Percentiles rank a stretch among this genome's conserved stretches.
phyloP scores from a whole-genome alignment of 2,113 vertebrate species.

The Podarcis raffonei region DNA sequence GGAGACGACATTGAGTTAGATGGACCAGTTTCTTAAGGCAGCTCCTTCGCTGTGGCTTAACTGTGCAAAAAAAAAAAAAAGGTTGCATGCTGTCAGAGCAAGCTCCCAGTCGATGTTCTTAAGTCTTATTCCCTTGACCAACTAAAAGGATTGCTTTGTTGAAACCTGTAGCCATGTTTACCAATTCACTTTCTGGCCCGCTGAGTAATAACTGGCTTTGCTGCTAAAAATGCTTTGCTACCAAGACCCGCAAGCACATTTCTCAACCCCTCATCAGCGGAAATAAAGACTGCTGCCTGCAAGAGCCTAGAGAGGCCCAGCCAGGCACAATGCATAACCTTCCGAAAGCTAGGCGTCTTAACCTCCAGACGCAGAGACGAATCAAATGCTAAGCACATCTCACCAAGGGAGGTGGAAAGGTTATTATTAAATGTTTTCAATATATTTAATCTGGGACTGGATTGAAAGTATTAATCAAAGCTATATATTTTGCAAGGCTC shows the following conservation, averaged over 20 bases:
- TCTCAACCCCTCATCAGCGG: slow-evolving; percentile 35
- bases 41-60: too few relatives aligned
- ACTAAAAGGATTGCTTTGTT: too few relatives aligned
- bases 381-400: slow-evolving; percentile 51
- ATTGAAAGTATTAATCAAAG: slow-evolving; percentile 67
- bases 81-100: not conserved
- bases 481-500: slow-evolving; percentile 37
- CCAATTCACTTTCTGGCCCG: slow-evolving; percentile 6
- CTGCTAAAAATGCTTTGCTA: slow-evolving; percentile 1
- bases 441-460: slow-evolving; percentile 53
- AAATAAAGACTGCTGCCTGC: not conserved
- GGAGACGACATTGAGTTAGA: too few relatives aligned
- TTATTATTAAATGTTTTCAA: slow-evolving; percentile 69
- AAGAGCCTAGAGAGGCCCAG: slow-evolving; percentile 18
- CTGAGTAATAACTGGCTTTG: slow-evolving; percentile 1
- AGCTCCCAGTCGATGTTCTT: not conserved
- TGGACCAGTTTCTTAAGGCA: too few relatives aligned
- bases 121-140: not conserved
- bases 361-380: slow-evolving; percentile 1
- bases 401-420: slow-evolving; percentile 46
- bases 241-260: slow-evolving; percentile 24
- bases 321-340: slow-evolving; percentile 1
- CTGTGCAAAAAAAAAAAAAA: slow-evolving; percentile 1
- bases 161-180: too few relatives aligned
- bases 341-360: slow-evolving; percentile 32